phyloP scores from a whole-genome alignment of 37 sponge, comb jelly and placozoan genomes.

The Mnemiopsis leidyi region DNA sequence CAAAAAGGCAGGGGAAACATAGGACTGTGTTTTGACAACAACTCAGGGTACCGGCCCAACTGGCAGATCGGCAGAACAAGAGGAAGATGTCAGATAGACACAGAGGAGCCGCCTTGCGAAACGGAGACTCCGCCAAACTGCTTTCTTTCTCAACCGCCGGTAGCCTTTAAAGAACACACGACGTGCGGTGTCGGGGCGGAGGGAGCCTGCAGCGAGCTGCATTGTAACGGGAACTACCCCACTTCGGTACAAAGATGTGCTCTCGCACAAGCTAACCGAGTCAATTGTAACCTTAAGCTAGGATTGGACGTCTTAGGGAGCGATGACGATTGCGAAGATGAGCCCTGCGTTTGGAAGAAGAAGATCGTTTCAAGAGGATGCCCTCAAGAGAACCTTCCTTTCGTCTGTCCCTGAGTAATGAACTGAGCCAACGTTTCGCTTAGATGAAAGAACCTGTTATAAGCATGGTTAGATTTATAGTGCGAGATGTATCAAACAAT shows the following conservation, averaged over 20 bases:
- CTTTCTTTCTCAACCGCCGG: neutral
- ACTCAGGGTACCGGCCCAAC: neutral
- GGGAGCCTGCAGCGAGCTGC: neutral
- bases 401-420: neutral
- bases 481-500: too few species aligned
- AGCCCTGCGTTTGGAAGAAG: neutral
- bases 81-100: constrained; percentile 13
- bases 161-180: neutral
- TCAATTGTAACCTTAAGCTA: neutral
- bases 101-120: neutral
- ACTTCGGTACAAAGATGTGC: neutral
- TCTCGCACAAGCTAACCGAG: neutral
- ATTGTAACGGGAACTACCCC: neutral
- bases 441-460: too few species aligned
- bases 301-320: neutral
- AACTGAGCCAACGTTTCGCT: too few species aligned
- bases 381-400: constrained; percentile 3
- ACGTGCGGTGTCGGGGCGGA: neutral
- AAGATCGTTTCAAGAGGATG: neutral
- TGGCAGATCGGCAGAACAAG: constrained; percentile 3
- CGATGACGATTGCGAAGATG: neutral
- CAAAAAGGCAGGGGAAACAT: neutral
- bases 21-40: constrained; percentile 1
- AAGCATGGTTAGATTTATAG: too few species aligned
- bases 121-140: neutral